Evolutionary conservation across 2,113 vertebrate species (phyloP), one percentile per base, ranked within the genome.

Genomic region (Polypterus senegalus): DNA sequence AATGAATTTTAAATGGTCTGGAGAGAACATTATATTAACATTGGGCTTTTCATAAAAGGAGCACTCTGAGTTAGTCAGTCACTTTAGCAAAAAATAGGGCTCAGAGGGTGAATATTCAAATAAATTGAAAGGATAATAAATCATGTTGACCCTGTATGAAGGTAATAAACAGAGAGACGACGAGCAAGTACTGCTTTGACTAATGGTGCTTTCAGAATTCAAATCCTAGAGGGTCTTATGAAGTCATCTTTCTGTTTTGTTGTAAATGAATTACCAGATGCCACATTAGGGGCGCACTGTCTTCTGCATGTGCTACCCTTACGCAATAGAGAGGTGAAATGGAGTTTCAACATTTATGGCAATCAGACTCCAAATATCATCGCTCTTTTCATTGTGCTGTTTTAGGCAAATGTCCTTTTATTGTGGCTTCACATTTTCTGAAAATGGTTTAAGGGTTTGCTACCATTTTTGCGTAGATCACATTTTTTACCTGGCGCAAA

Each of bases 81-180:
- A 51, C 57, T 59, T 70, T 73, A 74, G 3, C 73, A 71, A 77
- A 73, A 74, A 71, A 71, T n/a, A n/a, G 56, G 63, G 59, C 56
- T 64, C 57, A 71, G 65, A 72, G 63, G 62, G 49, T 72, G 77
- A 74, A 77, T 67, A 76, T 76, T 81, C 75, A 77, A 82, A 77
- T 63, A 46, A 66, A 64, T 53, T 72, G 49, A 67, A 65, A 70
- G 60, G 54, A 57, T 61, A 72, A 71, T 79, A 73, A 70, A 77
- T 79, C 60, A 73, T 70, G 70, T 68, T 74, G 61, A 74, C 62
- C 73, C 70, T 60, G 43, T 73, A 67, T 66, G 63, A 70, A 74
- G 66, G 65, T 63, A 75, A 72, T 76, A 81, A 80, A 77, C 56
- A 73, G 44, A 57, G 9, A 71, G 63, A 69, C 75, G 9, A 55